These are phyloP conservation scores for Drosophila gaucha DNA, from an alignment of 2,888 invertebrate species.

Conservation along the genomic window DNA sequence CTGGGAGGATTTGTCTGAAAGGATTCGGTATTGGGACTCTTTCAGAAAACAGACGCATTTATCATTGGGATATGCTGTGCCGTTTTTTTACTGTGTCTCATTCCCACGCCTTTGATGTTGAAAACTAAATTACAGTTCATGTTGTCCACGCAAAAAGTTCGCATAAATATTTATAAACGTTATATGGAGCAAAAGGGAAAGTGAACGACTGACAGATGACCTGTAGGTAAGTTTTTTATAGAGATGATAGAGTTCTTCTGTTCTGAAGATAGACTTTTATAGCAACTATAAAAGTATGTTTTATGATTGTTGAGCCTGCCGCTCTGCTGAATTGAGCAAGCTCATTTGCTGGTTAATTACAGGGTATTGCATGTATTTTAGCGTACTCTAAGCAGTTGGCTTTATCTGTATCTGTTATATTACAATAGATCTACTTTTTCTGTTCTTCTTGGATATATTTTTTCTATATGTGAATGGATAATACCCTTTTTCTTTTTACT, in stretches of 20 bases:
- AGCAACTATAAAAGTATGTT: too few species aligned
- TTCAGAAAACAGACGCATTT: conserved; percentile 45
- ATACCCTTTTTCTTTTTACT: background rate
- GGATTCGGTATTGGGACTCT: conserved; percentile 41
- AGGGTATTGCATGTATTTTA: conserved; percentile 27
- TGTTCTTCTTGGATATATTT: background rate
- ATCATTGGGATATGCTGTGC: conserved; percentile 46
- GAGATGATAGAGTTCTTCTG: background rate
- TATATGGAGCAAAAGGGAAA: conserved; percentile 1
- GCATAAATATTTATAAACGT: conserved; percentile 5
- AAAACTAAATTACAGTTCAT: conserved; percentile 68
- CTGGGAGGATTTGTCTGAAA: conserved; percentile 63
- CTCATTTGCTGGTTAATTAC: background rate
- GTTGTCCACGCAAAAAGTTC: conserved; percentile 21
- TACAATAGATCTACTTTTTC: background rate
- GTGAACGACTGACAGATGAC: conserved; percentile 10
- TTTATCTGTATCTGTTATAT: conserved; percentile 43
- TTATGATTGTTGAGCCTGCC: background rate
- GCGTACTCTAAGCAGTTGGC: conserved; percentile 52
- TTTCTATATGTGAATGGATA: background rate
- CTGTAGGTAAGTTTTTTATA: background rate
- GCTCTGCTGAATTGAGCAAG: background rate
- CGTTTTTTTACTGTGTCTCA: conserved; percentile 31
- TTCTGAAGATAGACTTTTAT: background rate
- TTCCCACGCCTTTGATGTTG: conserved; percentile 78